Evolutionary conservation across 2,797 vertebrate species (phyloP).

Genomic region (Gambusia yucatana): DNA sequence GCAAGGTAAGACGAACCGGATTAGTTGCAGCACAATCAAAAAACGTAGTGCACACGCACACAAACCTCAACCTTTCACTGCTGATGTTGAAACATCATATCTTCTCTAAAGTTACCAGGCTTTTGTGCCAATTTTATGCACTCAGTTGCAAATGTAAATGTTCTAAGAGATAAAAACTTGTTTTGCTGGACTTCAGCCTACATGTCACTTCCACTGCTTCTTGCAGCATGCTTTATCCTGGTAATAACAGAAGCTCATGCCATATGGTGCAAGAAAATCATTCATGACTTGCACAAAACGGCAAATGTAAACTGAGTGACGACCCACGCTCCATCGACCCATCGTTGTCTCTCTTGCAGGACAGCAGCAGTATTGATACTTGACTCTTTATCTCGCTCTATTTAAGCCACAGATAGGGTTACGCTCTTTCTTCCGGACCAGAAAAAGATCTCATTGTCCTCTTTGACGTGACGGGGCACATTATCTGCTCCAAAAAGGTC

Average conservation of each 20-base stretch:
- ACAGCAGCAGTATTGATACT: slow-evolving; percentile 62
- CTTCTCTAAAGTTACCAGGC: neutral
- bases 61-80: slow-evolving; percentile 41
- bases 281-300: slow-evolving; percentile 73
- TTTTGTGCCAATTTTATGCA: neutral
- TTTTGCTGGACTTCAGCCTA: neutral
- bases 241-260: slow-evolving; percentile 37
- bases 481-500: slow-evolving; percentile 64
- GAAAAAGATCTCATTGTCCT: slow-evolving; percentile 72
- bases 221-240: slow-evolving; percentile 24
- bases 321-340: slow-evolving; percentile 53
- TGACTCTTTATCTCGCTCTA: slow-evolving; percentile 72
- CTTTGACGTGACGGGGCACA: slow-evolving; percentile 55
- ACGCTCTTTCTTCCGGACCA: slow-evolving; percentile 70
- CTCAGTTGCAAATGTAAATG: neutral
- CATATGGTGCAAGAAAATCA: slow-evolving; percentile 58
- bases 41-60: slow-evolving; percentile 14
- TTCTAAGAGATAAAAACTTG: slow-evolving; percentile 1
- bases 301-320: slow-evolving; percentile 59
- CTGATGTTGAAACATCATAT: slow-evolving; percentile 14
- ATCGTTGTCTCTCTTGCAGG: slow-evolving; percentile 63
- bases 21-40: slow-evolving; percentile 66
- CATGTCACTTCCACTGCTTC: slow-evolving; percentile 6
- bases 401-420: slow-evolving; percentile 72
- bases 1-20: slow-evolving; percentile 64